Evolutionary conservation across 2,113 vertebrate species (phyloP), one percentile per base, ranked within the genome.

Genomic region (Phasianus colchicus): DNA sequence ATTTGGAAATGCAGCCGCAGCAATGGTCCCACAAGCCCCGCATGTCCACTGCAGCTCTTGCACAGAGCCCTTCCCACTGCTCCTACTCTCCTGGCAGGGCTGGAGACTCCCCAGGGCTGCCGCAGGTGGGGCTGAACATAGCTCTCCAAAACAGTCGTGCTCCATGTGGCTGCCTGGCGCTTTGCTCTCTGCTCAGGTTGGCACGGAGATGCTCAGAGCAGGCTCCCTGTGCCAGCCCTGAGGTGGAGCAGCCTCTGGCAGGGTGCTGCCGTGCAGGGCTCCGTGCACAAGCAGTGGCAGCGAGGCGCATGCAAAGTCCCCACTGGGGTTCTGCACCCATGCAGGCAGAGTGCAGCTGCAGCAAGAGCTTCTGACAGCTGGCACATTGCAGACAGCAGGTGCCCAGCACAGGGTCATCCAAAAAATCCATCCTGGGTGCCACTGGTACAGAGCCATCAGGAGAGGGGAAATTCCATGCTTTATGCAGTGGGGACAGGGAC

Each of bases 1-100:
- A 43, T 19, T 83, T 0, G 96, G 96, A 92, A 95, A 84, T 0
- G n/a, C 93, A 52, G 76, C 88, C 0, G 1, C 86, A 67, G 60
- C 1, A 6, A 65, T 67, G 60, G 42, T 79, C 66, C 65, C 0
- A 1, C 65, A 0, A 1, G 60, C 45, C 38, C 25, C 24, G 7
- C 61, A 40, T 63, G 36, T 36, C 15, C 61, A 54, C 61, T 38
- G 15, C 22, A 40, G 38, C 61, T 64, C 36, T 64, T 47, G 32
- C 32, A 17, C 24, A 25, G 45, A 48, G 19, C 67, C 45, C n/a
- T 48, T 18, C 45, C 45, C 67, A n/a, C 67, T 24, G 32, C 45
- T 45, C 25, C 47, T 8, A 40, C 38, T 17, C 61, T 64, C 61
- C 36, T 34, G 36, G 36, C 24, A 16, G 60, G 25, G 36, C 61